Evolutionary conservation across 2,113 vertebrate genomes (phyloP).

Genomic region (Brienomyrus longianalis): DNA sequence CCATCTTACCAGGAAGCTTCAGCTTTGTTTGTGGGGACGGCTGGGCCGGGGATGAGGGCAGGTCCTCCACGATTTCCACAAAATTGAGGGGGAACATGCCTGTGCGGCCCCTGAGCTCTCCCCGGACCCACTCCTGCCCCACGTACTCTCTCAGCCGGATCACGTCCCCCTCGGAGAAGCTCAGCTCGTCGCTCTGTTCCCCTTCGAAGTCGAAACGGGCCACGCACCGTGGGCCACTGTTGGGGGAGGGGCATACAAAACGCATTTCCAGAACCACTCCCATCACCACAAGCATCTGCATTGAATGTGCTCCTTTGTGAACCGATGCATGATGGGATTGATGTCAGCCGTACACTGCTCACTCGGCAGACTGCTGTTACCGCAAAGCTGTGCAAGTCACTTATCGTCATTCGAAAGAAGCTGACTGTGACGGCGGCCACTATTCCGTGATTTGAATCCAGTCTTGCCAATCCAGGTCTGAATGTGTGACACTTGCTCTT

Average conservation of each 20-base stretch:
- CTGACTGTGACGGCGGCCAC: not conserved
- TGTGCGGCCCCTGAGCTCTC: conserved; percentile 56
- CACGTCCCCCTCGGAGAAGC: conserved; percentile 81
- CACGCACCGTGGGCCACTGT: conserved; percentile 74
- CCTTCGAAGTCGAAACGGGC: conserved; percentile 86
- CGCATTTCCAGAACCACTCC: not conserved
- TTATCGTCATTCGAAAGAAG: not conserved
- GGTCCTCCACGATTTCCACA: conserved; percentile 80
- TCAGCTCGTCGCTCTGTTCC: conserved; percentile 78
- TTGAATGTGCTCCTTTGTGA: not conserved
- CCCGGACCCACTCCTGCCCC: conserved; percentile 83
- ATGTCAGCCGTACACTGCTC: not conserved
- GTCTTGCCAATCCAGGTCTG: not conserved
- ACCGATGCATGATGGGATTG: not conserved
- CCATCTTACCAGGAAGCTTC: conserved; percentile 47
- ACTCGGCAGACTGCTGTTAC: not conserved
- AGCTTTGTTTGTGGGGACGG: conserved; percentile 24
- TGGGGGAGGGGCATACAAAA: not conserved
- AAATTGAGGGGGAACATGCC: conserved; percentile 90
- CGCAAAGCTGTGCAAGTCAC: not conserved
- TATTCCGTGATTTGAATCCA: not conserved
- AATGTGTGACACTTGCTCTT: not conserved
- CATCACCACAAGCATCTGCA: not conserved
- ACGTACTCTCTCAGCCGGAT: conserved; percentile 76
- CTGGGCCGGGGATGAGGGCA: conserved; percentile 46